Base-by-base conservation (phyloP, 2,113 vertebrate species). In the Psammodynastes pulverulentus region DNA sequence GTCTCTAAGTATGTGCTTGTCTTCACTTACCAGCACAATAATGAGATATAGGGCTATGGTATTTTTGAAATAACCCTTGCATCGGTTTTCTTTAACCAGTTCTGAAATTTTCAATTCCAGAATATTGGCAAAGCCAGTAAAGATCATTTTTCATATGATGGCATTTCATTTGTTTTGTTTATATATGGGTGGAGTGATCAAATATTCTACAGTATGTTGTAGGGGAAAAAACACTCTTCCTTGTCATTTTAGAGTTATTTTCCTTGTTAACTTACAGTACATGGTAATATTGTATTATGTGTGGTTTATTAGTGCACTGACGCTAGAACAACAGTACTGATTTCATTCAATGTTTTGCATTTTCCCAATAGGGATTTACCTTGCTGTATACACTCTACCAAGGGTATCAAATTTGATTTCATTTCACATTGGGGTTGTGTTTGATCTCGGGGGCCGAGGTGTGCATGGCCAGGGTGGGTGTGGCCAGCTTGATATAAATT, bases 1-100 rank as follows among this genome's bases (percentile, higher is more conserved):
- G 84, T 62, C 91, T 94, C 91, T 94, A 94, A 94, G 88, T 92
- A 92, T 56, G 4, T 93, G 93, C 58, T 5, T 93, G 10, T 94
- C 79, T 96, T 94, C 96, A 10, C 34, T 49, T 92, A 94, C 92
- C 90, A 90, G 90, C 9, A 3, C 0, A 89, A 0, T 94, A 95
- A 94, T 89, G 93, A 84, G 89, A 93, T 92, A 94, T 93, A 90
- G 94, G 91, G 52, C 12, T 49, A 9, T 21, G 93, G 92, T 93
- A 94, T 92, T 39, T 79, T 34, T 92, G 91, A 95, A 94, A 85
- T 95, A 52, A 86, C 88, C 54, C 29, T 58, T 93, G 48, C 91
- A 91, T 72, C 51, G 39, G 23, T 94, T 91, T 94, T 94, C 62
- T 15, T 94, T 17, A n/a, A 1, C 12, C 67, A 84, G 39, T 0